Conservation (phyloP, 2,888 invertebrate species). For the Dione juno region DNA sequence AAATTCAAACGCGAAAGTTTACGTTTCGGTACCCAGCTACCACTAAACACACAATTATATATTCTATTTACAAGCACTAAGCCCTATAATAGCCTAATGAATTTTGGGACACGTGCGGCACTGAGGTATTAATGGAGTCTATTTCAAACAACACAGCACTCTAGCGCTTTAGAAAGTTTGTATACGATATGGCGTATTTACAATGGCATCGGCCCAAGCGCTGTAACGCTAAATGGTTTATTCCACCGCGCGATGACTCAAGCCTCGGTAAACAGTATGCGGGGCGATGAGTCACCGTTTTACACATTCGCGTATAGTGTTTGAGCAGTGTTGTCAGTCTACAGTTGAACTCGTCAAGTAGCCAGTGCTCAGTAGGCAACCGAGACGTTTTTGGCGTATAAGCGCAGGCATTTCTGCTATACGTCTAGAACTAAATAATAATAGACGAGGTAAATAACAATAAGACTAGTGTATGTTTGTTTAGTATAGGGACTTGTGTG, state of each 20-base stretch:
- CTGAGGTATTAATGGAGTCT: constrained; percentile 82
- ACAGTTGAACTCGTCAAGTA: constrained; percentile 78
- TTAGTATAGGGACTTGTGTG: constrained; percentile 67
- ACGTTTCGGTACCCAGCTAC: constrained; percentile 64
- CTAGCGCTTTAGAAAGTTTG: constrained; percentile 66
- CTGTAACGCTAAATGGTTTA: constrained; percentile 66
- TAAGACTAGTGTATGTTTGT: constrained; percentile 61
- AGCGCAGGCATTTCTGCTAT: constrained; percentile 75
- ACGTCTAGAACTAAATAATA: constrained; percentile 65
- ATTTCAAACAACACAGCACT: constrained; percentile 63
- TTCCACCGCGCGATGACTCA: constrained; percentile 79
- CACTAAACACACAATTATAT: constrained; percentile 32
- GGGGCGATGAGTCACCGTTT: constrained; percentile 84
- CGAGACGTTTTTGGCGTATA: constrained; percentile 74
- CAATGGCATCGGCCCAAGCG: constrained; percentile 60
- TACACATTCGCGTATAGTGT: constrained; percentile 84
- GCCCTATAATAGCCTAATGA: constrained; percentile 59
- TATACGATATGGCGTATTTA: constrained; percentile 51
- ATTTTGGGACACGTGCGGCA: constrained; percentile 77
- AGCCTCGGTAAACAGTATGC: constrained; percentile 84
- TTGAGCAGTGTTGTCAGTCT: constrained; percentile 83
- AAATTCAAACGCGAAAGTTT: constrained; percentile 80
- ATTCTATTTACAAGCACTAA: constrained; percentile 43
- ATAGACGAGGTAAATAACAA: constrained; percentile 62
- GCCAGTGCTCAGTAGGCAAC: constrained; percentile 60